Evolutionary conservation across 2,888 invertebrate genomes (phyloP).

Genomic region (Hirtodrosophila histrioides): DNA sequence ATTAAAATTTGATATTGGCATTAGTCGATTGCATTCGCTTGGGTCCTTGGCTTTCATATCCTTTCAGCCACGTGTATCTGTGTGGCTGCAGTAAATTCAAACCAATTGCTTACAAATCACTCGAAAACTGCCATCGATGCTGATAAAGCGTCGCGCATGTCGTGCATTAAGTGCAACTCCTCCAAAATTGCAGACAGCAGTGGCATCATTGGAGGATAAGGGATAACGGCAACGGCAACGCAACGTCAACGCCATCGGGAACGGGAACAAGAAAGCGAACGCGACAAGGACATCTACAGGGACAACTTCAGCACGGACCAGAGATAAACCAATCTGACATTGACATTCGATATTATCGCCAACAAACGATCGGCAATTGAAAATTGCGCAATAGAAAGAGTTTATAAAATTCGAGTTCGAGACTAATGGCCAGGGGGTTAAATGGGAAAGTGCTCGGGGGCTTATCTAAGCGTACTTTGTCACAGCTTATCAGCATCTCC

Average conservation of each 20-base stretch:
- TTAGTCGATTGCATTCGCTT: slow-evolving; percentile 32
- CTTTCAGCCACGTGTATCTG: background rate
- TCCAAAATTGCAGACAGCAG: slow-evolving; percentile 29
- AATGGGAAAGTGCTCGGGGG: slow-evolving; percentile 30
- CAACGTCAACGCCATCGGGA: too few species aligned
- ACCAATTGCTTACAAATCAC: slow-evolving; percentile 75
- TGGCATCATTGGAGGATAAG: slow-evolving; percentile 65
- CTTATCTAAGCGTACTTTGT: slow-evolving; percentile 72
- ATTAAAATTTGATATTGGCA: slow-evolving; percentile 42
- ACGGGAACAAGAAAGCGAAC: slow-evolving; percentile 9
- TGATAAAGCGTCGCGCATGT: slow-evolving; percentile 66
- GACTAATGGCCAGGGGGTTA: slow-evolving; percentile 32
- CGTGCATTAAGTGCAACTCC: slow-evolving; percentile 60
- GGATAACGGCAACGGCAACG: too few species aligned
- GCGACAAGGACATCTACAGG: slow-evolving; percentile 13
- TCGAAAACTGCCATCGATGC: slow-evolving; percentile 68
- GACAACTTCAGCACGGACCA: slow-evolving; percentile 40
- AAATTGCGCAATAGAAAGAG: slow-evolving; percentile 62
- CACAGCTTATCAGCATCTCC: slow-evolving; percentile 78
- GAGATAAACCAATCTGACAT: slow-evolving; percentile 58
- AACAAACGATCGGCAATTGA: slow-evolving; percentile 76
- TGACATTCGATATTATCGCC: slow-evolving; percentile 74
- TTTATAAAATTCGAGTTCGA: slow-evolving; percentile 47
- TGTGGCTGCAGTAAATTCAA: slow-evolving; percentile 49
- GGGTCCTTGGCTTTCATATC: background rate